phyloP scores from a whole-genome alignment of 2,113 vertebrate genomes.

The Kryptolebias marmoratus region DNA sequence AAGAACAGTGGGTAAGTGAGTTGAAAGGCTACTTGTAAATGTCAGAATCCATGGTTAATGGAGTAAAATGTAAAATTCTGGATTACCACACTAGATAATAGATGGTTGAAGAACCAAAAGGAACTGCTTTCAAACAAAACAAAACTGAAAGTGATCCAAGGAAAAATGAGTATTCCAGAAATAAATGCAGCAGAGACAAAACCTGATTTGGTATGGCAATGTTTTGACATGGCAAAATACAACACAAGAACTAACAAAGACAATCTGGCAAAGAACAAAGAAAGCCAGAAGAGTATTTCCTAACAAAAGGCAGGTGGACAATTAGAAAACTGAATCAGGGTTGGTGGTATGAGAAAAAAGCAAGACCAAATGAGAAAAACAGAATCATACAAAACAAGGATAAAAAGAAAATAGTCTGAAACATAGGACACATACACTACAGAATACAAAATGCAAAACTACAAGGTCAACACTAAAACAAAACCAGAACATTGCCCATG shows the following conservation, averaged over 20 bases:
- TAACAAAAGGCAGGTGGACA: background rate
- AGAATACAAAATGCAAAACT: background rate
- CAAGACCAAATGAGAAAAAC: background rate
- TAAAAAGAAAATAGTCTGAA: background rate
- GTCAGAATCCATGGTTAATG: background rate
- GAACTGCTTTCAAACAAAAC: background rate
- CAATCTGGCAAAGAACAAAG: background rate
- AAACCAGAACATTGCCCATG: background rate
- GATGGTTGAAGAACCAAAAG: background rate
- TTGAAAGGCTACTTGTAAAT: conserved; percentile 22
- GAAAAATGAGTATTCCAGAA: background rate
- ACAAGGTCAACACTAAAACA: background rate
- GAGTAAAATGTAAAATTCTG: background rate
- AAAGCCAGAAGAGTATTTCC: background rate
- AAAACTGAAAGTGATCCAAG: background rate
- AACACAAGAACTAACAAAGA: background rate
- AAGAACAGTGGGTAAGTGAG: conserved; percentile 33
- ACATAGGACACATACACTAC: background rate
- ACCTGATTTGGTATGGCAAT: background rate
- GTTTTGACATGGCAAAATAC: background rate
- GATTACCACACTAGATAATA: background rate
- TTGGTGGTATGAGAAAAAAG: background rate
- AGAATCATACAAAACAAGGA: background rate
- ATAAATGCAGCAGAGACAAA: background rate
- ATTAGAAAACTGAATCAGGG: background rate